Evolutionary conservation across 1,140 invertebrate genomes (phyloP), one percentile per base, ranked within the genome.

Genomic region (Ephestia elutella): DNA sequence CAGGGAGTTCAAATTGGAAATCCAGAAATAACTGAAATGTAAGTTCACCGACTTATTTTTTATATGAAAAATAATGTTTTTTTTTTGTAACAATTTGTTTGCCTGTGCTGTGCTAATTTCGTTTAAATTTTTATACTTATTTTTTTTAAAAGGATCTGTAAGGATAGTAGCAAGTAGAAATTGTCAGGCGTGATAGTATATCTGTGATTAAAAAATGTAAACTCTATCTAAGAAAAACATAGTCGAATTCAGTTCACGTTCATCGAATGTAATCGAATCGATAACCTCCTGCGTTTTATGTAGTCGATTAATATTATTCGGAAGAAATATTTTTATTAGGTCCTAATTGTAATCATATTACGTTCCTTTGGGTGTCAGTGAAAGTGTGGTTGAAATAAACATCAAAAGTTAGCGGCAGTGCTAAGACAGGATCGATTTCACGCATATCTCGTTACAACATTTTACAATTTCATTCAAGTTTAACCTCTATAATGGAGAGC

Each of bases 1-100:
- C 78, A 86, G 82, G 65, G 15, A 54, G 70, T 77, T 20, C 78
- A 83, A 68, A 50, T 32, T 7, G 58, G 54, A 7, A 54, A 66
- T 15, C 49, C 38, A 38, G 62, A 62, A 5, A 68, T 73, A 7
- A 73, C 63, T 57, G 62, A 80, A 57, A 73, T 80, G 82, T 82
- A 73, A 79, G 80, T 74, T 15, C n/a, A 15, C 1, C 2, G 7
- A 15, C 2, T 7, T 9, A 38, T 13, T 11, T 38, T 8, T 38
- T n/a, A n/a, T n/a, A n/a, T n/a, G n/a, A n/a, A n/a, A n/a, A n/a
- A n/a, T n/a, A n/a, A n/a, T n/a, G n/a, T n/a, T n/a, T n/a, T n/a
- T n/a, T n/a, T n/a, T n/a, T n/a, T n/a, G n/a, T n/a, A n/a, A n/a
- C n/a, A n/a, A n/a, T n/a, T n/a, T n/a, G n/a, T n/a, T n/a, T n/a